Evolutionary conservation across 2,888 invertebrate genomes (phyloP).

Genomic region (Drosophila anceps): DNA sequence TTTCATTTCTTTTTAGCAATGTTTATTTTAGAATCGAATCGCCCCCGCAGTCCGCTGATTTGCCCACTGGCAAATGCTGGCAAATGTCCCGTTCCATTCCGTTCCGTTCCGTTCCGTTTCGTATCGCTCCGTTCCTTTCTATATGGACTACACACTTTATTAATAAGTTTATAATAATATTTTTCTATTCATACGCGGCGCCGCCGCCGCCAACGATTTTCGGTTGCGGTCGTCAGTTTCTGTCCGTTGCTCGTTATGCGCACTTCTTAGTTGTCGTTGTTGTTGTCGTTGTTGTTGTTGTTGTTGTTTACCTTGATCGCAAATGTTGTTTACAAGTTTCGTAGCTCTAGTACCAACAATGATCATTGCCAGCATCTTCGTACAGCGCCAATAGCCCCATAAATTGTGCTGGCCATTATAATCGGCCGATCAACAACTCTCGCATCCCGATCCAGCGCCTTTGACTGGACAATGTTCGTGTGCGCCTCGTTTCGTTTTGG

Average conservation of each 20-base stretch:
- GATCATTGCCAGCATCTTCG: constrained; percentile 18
- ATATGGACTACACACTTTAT: constrained; percentile 73
- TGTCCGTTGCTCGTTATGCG: constrained; percentile 49
- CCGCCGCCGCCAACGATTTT: constrained; percentile 34
- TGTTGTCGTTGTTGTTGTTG: constrained; percentile 17
- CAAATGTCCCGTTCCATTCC: too few species aligned
- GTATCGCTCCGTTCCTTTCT: constrained; percentile 17
- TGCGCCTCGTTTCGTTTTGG: constrained; percentile 34
- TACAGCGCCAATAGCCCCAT: constrained; percentile 40
- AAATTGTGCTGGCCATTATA: constrained; percentile 56
- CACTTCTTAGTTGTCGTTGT: constrained; percentile 32
- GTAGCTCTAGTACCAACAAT: constrained; percentile 24
- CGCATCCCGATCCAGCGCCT: constrained; percentile 31
- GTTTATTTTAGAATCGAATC: constrained; percentile 67
- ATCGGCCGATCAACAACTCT: constrained; percentile 32
- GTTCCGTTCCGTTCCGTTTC: not conserved
- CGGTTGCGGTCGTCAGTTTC: constrained; percentile 47
- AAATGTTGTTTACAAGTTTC: constrained; percentile 57
- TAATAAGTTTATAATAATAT: constrained; percentile 77
- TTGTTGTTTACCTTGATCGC: constrained; percentile 55
- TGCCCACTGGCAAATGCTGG: not conserved
- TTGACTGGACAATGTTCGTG: constrained; percentile 56
- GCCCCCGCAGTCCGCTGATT: constrained; percentile 6
- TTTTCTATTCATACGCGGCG: constrained; percentile 35
- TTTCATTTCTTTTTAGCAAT: constrained; percentile 36